Base-by-base conservation (phyloP, 37 sponge, comb jelly and placozoan genomes). In the Mnemiopsis leidyi region DNA sequence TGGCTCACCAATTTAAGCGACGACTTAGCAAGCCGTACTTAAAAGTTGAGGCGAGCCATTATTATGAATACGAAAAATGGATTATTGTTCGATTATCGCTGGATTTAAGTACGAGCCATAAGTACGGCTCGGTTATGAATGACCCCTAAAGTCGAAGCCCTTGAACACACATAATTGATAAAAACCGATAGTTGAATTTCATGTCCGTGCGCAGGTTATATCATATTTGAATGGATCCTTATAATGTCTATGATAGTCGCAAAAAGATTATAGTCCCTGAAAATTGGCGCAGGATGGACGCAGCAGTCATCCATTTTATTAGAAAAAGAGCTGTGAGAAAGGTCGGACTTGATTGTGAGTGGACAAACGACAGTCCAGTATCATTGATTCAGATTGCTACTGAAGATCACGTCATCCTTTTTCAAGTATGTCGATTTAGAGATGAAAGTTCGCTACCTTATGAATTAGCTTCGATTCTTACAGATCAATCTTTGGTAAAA, bases 321-420 rank as follows among this genome's bases (percentile, higher is more conserved):
- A 28, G 7, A 5, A 3, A 25, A 3, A 69, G 21, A 69, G 73
- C 1, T 69, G n/a, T 69, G 2, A 21, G n/a, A 23, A 20, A 5
- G 29, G 9, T 69, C 2, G 73, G 73, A 69, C 73, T 69, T 2
- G 73, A 69, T 69, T 69, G 73, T 69, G 73, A 69, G n/a, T 69
- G 73, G 73, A 25, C 7, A 25, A 69, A 5, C 29, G 73, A 20
- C 2, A 3, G 23, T 69, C 24, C 21, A 5, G 73, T 69, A 28
- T 16, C 73, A 69, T 25, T 69, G 24, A 69, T 69, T 20, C 73
- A 69, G n/a, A 69, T 69, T 28, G 73, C 73, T 5, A 28, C 73
- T 25, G 73, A 69, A 69, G n/a, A 69, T 23, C 28, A 28, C 73
- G 73, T 69, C 9, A 16, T 69, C 29, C 21, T 69, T 2, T 69